phyloP scores from a whole-genome alignment of 2,888 invertebrate species.

The Drosophila nigritarsus region DNA sequence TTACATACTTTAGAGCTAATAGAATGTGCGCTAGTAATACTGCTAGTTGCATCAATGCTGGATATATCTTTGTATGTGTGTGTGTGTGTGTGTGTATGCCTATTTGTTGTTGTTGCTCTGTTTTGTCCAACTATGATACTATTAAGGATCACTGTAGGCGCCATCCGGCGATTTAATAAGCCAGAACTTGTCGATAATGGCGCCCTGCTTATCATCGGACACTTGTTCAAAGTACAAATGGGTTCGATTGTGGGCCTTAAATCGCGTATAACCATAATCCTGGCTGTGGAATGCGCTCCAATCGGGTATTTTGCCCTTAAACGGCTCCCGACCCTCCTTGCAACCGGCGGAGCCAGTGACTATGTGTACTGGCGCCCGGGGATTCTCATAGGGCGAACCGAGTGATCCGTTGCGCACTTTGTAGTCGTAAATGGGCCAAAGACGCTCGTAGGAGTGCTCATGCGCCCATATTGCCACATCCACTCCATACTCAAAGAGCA shows the following conservation, averaged over 20 bases:
- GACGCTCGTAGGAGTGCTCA: slow-evolving; percentile 98
- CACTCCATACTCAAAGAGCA: slow-evolving; percentile 95
- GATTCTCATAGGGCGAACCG: slow-evolving; percentile 86
- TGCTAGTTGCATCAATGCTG: slow-evolving; percentile 50
- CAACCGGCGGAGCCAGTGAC: slow-evolving; percentile 96
- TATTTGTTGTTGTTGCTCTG: background rate
- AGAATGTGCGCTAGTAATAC: slow-evolving; percentile 69
- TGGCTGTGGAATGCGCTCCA: slow-evolving; percentile 95
- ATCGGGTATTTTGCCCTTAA: slow-evolving; percentile 86
- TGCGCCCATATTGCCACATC: slow-evolving; percentile 98
- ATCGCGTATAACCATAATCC: slow-evolving; percentile 97
- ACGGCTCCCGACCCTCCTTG: slow-evolving; percentile 92
- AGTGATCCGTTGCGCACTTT: slow-evolving; percentile 88
- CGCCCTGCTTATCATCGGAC: slow-evolving; percentile 89
- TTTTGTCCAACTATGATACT: background rate
- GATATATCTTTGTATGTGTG: slow-evolving; percentile 12
- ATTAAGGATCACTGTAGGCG: slow-evolving; percentile 58
- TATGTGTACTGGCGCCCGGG: slow-evolving; percentile 95
- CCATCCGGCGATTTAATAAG: slow-evolving; percentile 87
- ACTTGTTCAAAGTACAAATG: slow-evolving; percentile 97
- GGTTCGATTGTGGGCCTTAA: slow-evolving; percentile 91
- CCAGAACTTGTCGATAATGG: slow-evolving; percentile 90
- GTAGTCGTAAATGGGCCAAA: slow-evolving; percentile 97
- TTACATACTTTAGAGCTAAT: background rate
- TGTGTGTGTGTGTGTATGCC: slow-evolving; percentile 2